phyloP scores from a whole-genome alignment of 2,113 vertebrate species.

The Micronycteris hirsuta region DNA sequence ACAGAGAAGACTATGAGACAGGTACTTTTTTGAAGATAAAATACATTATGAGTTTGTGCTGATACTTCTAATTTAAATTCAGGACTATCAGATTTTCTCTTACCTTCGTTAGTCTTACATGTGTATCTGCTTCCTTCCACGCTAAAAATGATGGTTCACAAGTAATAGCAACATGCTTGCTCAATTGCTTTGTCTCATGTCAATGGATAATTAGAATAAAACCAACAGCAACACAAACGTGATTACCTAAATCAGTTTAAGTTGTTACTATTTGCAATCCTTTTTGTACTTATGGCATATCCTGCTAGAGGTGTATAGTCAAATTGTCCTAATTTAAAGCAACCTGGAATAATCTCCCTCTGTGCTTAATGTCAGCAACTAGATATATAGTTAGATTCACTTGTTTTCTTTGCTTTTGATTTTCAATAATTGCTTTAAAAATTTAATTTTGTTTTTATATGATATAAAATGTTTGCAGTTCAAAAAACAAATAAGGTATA shows the following conservation, averaged over 20 bases:
- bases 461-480: not conserved
- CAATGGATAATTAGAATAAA: not conserved
- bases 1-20: not conserved
- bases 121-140: not conserved
- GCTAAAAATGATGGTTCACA: not conserved
- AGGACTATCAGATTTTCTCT: not conserved
- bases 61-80: not conserved
- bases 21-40: not conserved
- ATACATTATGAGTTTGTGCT: not conserved
- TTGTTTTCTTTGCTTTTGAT: constrained; percentile 8
- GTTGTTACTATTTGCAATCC: not conserved
- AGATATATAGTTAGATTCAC: not conserved
- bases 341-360: not conserved
- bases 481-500: not conserved
- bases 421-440: not conserved
- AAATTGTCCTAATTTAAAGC: not conserved
- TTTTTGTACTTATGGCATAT: not conserved
- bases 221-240: not conserved
- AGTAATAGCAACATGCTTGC: not conserved
- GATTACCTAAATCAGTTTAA: not conserved
- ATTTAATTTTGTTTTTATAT: not conserved
- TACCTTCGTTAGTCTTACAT: not conserved
- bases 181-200: not conserved
- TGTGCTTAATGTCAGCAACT: not conserved
- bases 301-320: not conserved